Evolutionary conservation across 2,888 invertebrate genomes (phyloP).

Genomic region (Clitarchus hookeri): DNA sequence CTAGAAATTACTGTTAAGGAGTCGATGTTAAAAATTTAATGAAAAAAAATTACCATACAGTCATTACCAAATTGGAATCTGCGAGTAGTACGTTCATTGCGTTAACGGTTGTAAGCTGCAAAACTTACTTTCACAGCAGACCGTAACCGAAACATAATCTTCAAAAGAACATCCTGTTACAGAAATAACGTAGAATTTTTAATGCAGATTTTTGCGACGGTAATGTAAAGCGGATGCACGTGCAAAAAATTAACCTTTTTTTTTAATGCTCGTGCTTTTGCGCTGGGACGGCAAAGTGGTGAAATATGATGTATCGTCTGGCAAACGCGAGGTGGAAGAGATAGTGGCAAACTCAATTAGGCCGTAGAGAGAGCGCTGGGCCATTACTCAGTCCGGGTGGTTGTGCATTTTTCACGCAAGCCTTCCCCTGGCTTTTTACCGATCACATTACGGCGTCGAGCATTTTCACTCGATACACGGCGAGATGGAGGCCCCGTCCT

Average conservation of each 20-base stretch:
- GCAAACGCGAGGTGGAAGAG: conserved; percentile 2
- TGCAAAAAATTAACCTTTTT: not conserved
- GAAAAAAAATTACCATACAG: too few species aligned
- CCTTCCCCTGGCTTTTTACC: not conserved
- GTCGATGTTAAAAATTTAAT: too few species aligned
- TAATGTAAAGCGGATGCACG: not conserved
- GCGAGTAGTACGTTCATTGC: too few species aligned
- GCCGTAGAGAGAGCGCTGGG: not conserved
- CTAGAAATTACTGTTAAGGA: too few species aligned
- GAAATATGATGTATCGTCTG: conserved; percentile 14
- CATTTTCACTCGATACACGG: not conserved
- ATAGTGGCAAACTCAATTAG: conserved; percentile 7
- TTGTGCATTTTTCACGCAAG: conserved; percentile 4
- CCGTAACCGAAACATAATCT: too few species aligned
- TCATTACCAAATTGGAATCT: too few species aligned
- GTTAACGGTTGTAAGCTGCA: too few species aligned
- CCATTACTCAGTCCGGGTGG: not conserved
- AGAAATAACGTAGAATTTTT: too few species aligned
- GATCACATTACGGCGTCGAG: not conserved
- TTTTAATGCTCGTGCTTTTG: not conserved
- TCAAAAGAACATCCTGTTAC: too few species aligned
- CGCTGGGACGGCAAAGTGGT: not conserved
- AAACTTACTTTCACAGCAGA: too few species aligned
- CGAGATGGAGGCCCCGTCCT: not conserved
- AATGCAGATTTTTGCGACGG: too few species aligned